Percentiles rank a stretch among this genome's conserved stretches.
These are phyloP conservation scores for Dendrocopos noguchii DNA, from an alignment of 2,113 vertebrate species.

Conservation along the genomic window DNA sequence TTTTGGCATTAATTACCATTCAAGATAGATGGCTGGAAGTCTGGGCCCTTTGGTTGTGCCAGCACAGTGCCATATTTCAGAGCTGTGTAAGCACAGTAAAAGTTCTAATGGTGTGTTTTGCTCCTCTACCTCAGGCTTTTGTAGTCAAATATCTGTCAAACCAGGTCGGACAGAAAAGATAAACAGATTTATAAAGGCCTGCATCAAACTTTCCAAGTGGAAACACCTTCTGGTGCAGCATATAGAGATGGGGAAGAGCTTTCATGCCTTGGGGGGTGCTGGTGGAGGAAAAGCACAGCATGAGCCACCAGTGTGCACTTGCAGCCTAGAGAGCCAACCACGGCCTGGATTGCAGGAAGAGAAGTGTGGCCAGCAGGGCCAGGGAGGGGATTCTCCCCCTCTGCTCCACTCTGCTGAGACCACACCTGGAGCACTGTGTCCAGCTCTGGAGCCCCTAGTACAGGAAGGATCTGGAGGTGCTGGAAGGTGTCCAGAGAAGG, in stretches of 20 bases:
- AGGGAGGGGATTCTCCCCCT: too few relatives aligned
- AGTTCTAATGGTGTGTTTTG: not conserved
- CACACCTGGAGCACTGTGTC: too few relatives aligned
- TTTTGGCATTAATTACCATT: conserved; percentile 31
- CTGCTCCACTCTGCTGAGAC: too few relatives aligned
- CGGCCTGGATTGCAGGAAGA: too few relatives aligned
- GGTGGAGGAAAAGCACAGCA: too few relatives aligned
- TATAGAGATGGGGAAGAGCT: not conserved
- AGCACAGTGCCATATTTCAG: not conserved
- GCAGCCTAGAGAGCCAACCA: too few relatives aligned
- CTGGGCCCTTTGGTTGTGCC: not conserved
- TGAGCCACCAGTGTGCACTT: too few relatives aligned
- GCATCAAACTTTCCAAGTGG: not conserved
- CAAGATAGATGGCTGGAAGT: not conserved
- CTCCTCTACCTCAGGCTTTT: not conserved
- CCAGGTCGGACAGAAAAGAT: not conserved
- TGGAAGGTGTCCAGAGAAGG: too few relatives aligned
- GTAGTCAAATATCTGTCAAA: conserved; percentile 1
- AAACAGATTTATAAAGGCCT: not conserved
- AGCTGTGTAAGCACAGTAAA: not conserved
- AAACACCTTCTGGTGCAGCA: not conserved
- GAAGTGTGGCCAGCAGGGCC: too few relatives aligned
- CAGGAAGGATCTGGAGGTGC: too few relatives aligned
- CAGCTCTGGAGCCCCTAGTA: too few relatives aligned
- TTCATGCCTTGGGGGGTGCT: not conserved